Base-by-base conservation (phyloP, 2,888 invertebrate species). In the Acanthosepion pharaonis region DNA sequence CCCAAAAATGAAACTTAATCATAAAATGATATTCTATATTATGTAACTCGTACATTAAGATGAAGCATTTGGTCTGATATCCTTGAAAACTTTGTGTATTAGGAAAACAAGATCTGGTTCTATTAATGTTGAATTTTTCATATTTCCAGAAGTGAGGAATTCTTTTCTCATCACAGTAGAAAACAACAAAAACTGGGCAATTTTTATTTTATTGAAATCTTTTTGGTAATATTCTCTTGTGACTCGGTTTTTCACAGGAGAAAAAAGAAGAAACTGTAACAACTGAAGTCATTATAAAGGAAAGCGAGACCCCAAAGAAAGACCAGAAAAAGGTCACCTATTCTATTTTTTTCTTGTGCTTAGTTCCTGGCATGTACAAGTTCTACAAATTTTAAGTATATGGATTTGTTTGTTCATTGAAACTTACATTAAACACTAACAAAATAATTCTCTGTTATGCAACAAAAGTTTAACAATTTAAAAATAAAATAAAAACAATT, bases 171-270 rank as follows among this genome's bases (percentile, higher is more conserved):
- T 3, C 2, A 42, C 42, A 42, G 42, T 42, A 42, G 42, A 42
- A 42, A 64, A 64, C 23, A 64, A 23, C 20, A 59, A 59, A 59
- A 20, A 3, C 20, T 59, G 5, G 11, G 25, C 1, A 20, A 20
- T 23, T 59, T 59, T 20, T 59, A 23, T 64, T 64, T 64, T 64
- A 25, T 64, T 64, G 23, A 78, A 78, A 5, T 15, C 15, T 78
- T 78, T 78, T n/a, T 78, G 78, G n/a, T 78, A 78, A 78, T 33
- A 6, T n/a, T n/a, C 1, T 9, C 33, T 78, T 78, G 78, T 18
- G n/a, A n/a, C 78, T 78, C 78, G 78, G 78, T 78, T 78, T 78
- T 78, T 78, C 78, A 78, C 78, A 78, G 78, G 78, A 78, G n/a
- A 33, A n/a, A 78, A 78, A 78, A 33, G 78, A 78, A 78, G 78